phyloP scores from a whole-genome alignment of 2,113 vertebrate species.

The Seriola aureovittata region DNA sequence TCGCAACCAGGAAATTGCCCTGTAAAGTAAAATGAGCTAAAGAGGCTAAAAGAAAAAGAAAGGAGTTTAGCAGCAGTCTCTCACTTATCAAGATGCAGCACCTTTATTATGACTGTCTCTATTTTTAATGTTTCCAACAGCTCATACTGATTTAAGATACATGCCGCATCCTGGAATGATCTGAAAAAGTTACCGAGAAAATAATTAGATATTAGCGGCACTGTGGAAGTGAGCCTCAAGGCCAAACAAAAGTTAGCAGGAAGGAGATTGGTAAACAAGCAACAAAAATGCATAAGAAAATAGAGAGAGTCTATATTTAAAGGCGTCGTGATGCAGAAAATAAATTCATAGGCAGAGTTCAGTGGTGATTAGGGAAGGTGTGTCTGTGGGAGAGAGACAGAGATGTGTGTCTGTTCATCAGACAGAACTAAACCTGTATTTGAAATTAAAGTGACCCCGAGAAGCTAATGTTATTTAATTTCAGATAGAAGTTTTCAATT shows the following conservation, averaged over 20 bases:
- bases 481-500: not conserved
- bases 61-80: too few relatives aligned
- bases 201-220: not conserved
- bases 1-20: too few relatives aligned
- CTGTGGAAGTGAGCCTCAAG: constrained; percentile 11
- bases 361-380: not conserved
- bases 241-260: constrained; percentile 3
- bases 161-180: not conserved
- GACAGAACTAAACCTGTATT: not conserved
- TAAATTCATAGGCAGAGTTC: constrained; percentile 3
- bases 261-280: not conserved
- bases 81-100: not conserved
- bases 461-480: not conserved
- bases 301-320: not conserved
- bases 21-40: too few relatives aligned
- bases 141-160: not conserved
- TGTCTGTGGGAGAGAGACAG: not conserved
- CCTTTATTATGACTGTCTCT: not conserved
- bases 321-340: constrained; percentile 3
- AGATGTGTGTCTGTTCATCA: not conserved
- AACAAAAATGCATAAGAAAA: not conserved
- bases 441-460: not conserved
- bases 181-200: constrained; percentile 4
- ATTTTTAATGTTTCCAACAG: not conserved
- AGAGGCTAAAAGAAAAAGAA: too few relatives aligned